Percentiles rank a stretch among this genome's conserved stretches.
These are phyloP conservation scores for Ommatoiulus sabulosus DNA, from an alignment of 2,888 invertebrate species.

Conservation along the genomic window DNA sequence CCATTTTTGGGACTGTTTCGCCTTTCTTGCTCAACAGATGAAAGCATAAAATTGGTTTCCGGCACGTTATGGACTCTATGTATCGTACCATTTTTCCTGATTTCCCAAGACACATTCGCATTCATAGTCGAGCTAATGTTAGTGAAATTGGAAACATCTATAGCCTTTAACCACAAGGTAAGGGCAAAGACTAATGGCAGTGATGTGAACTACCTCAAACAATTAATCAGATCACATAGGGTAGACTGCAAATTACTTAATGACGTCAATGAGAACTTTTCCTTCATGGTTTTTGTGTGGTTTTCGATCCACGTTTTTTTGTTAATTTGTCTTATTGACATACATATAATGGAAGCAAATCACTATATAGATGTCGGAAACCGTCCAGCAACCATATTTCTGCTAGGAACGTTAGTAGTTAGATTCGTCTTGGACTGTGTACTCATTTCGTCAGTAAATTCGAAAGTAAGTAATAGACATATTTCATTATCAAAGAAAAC, in stretches of 20 bases:
- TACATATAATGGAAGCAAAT: neutral
- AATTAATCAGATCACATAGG: neutral
- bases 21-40: too few relatives aligned
- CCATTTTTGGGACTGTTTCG: too few relatives aligned
- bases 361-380: neutral
- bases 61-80: neutral
- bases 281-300: constrained; percentile 13
- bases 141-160: neutral
- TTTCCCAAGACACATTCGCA: neutral
- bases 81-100: neutral
- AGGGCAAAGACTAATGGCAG: too few relatives aligned
- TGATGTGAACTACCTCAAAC: too few relatives aligned
- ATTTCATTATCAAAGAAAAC: too few relatives aligned
- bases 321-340: neutral
- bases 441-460: constrained; percentile 11
- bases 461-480: neutral
- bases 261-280: neutral
- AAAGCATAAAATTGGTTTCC: too few relatives aligned
- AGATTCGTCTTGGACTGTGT: neutral
- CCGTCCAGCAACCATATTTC: neutral
- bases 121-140: neutral
- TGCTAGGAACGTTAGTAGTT: neutral
- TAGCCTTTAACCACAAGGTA: neutral
- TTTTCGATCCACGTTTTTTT: constrained; percentile 11
- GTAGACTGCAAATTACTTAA: neutral